A percentile compares a stretch with the other conserved stretches of the same genome.
Evolutionary conservation across 2,113 vertebrate species (phyloP).

Genomic region (Stictonetta naevosa): DNA sequence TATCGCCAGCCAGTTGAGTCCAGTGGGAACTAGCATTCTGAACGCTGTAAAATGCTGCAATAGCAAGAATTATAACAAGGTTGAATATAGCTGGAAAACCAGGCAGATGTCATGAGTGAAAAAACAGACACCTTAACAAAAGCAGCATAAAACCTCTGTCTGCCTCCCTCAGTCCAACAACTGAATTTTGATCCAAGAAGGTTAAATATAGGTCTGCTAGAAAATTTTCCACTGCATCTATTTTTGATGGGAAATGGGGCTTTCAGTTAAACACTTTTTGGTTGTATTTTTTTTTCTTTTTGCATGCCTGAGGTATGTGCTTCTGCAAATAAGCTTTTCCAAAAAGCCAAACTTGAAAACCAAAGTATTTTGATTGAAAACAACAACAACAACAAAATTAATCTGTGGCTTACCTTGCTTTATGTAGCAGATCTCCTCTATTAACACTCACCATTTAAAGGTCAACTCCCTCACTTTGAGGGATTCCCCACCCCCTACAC

Average conservation of each 20-base stretch:
- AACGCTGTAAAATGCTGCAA: conserved; percentile 7
- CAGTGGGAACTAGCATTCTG: neutral
- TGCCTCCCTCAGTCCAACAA: conserved; percentile 25
- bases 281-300: neutral
- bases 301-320: neutral
- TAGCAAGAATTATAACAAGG: conserved; percentile 15
- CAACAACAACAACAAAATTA: neutral
- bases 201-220: conserved; percentile 55
- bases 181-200: conserved; percentile 47
- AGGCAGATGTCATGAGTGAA: conserved; percentile 51
- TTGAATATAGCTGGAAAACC: conserved; percentile 27
- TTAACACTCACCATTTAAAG: neutral
- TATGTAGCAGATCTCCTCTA: neutral
- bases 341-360: conserved; percentile 46
- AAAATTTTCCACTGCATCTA: conserved; percentile 64
- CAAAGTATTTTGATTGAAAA: conserved; percentile 38
- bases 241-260: conserved; percentile 47
- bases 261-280: conserved; percentile 26
- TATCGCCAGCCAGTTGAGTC: neutral
- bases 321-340: conserved; percentile 44
- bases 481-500: neutral
- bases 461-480: neutral
- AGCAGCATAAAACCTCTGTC: conserved; percentile 6
- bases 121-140: conserved; percentile 60
- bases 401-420: neutral